These are phyloP conservation scores for Caenorhabditis sp. DNA, from an alignment of 2,888 invertebrate genomes.

Conservation along the genomic window DNA sequence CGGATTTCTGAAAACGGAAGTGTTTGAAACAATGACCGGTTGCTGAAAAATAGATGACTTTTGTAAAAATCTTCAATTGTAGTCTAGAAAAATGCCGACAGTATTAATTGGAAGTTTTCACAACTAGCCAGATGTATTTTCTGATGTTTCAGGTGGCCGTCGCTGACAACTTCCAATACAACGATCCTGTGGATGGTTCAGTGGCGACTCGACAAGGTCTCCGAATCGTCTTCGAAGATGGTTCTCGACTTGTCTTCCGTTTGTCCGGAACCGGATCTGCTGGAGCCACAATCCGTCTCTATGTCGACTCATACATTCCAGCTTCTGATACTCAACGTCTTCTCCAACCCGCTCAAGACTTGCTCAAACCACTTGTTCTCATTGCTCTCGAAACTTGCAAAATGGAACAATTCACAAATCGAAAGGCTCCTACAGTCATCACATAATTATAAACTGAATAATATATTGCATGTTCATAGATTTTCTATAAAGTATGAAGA, in stretches of 20 bases:
- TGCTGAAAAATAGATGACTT: too few species aligned
- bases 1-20: too few species aligned
- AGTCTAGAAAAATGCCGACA: too few species aligned
- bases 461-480: slow-evolving; percentile 2
- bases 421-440: slow-evolving; percentile 92
- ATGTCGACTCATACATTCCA: slow-evolving; percentile 85
- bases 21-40: too few species aligned
- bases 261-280: slow-evolving; percentile 97
- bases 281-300: slow-evolving; percentile 94
- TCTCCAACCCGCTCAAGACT: slow-evolving; percentile 74
- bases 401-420: slow-evolving; percentile 84
- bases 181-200: slow-evolving; percentile 91
- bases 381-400: slow-evolving; percentile 86
- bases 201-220: slow-evolving; percentile 83
- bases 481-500: slow-evolving; percentile 2
- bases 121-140: not conserved
- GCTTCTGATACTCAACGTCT: slow-evolving; percentile 78
- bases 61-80: too few species aligned
- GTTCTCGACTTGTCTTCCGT: slow-evolving; percentile 89
- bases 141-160: slow-evolving; percentile 76
- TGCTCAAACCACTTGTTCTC: slow-evolving; percentile 86
- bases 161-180: slow-evolving; percentile 93
- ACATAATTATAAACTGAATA: slow-evolving; percentile 75
- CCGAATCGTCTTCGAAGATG: slow-evolving; percentile 90
- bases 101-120: too few species aligned